Conservation (phyloP, 2,888 invertebrate genomes). For the Diaphora mendica region DNA sequence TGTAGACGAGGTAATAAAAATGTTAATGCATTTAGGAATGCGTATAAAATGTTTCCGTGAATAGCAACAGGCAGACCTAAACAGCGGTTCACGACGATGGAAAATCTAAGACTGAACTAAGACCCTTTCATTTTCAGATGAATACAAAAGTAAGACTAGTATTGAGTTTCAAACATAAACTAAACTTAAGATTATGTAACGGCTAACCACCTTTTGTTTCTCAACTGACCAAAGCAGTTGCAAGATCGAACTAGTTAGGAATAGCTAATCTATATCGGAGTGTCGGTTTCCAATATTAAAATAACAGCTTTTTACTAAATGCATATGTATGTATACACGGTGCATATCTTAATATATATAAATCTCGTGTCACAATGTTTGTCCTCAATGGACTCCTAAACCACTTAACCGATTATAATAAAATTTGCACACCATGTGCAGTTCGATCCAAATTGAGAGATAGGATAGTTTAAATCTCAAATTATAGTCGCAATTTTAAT, state of each 20-base stretch:
- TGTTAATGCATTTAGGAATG: constrained; percentile 11
- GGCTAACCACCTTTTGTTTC: constrained; percentile 65
- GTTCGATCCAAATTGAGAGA: too few relatives aligned
- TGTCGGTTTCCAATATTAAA: too few relatives aligned
- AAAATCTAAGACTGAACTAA: constrained; percentile 4
- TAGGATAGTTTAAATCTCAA: too few relatives aligned
- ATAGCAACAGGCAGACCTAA: not conserved
- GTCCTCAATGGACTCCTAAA: too few relatives aligned
- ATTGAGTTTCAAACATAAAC: constrained; percentile 49
- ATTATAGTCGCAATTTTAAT: too few relatives aligned
- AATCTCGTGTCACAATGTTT: too few relatives aligned
- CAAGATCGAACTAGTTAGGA: constrained; percentile 63
- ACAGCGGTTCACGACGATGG: not conserved
- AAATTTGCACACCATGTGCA: too few relatives aligned
- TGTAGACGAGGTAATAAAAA: constrained; percentile 8
- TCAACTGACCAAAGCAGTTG: constrained; percentile 56
- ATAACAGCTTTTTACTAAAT: too few relatives aligned
- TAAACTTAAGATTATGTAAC: constrained; percentile 71
- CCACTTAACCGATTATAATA: too few relatives aligned
- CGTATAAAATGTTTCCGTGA: constrained; percentile 7
- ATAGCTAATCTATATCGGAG: constrained; percentile 22
- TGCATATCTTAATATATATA: too few relatives aligned
- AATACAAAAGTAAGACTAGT: constrained; percentile 49
- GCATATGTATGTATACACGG: too few relatives aligned
- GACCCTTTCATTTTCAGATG: constrained; percentile 37